Base-by-base conservation (phyloP, 64 coral and sea anemone genomes). In the Montipora capricornis region DNA sequence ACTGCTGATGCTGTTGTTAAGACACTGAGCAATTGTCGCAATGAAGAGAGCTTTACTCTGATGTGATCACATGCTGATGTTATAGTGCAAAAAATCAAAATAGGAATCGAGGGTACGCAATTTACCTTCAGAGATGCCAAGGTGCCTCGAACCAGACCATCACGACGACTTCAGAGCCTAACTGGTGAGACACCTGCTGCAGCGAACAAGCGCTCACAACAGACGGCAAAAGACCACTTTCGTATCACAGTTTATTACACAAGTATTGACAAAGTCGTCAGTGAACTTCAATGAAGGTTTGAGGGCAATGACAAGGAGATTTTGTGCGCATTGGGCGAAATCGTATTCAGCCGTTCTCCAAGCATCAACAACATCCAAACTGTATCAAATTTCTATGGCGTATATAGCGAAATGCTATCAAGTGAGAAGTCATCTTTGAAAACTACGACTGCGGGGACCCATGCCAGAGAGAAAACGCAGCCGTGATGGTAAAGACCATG, bases 61-160 rank as follows among this genome's bases (percentile, higher is more conserved):
- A n/a, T n/a, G n/a, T n/a, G n/a, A n/a, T n/a, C n/a, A n/a, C n/a
- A n/a, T n/a, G n/a, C n/a, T n/a, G n/a, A n/a, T n/a, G n/a, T n/a
- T n/a, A n/a, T n/a, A n/a, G n/a, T n/a, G n/a, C n/a, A n/a, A n/a
- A n/a, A n/a, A n/a, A n/a, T n/a, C n/a, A n/a, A n/a, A n/a, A n/a
- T n/a, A n/a, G n/a, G n/a, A n/a, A 87, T 86, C 67, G 82, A 68
- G 59, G 59, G 82, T 70, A 87, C 20, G 62, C 37, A 71, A 50
- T 87, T 87, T 69, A 87, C 46, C 20, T 87, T 88, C 68, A 88
- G 75, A 75, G 86, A 88, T 73, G 86, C 86, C 71, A 88, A 59
- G 69, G 86, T 75, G 58, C 86, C 86, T 73, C 84, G 84, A 69
- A 87, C 47, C 84, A 73, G 51, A 73, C 84, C 67, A 74, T 87